phyloP scores from a whole-genome alignment of 2,797 vertebrate genomes.

The Todus mexicanus region DNA sequence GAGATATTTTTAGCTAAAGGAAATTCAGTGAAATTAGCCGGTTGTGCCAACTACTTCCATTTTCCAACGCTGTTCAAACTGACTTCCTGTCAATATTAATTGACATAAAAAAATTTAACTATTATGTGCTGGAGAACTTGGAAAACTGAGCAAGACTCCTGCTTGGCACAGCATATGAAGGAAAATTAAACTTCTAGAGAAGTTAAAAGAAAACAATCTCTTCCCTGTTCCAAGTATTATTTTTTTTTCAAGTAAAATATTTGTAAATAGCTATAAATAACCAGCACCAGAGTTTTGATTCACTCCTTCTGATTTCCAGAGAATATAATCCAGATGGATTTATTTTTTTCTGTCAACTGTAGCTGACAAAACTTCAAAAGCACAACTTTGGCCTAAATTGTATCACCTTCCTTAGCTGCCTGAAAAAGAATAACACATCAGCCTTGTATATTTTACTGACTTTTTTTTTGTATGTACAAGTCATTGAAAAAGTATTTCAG shows the following conservation, averaged over 20 bases:
- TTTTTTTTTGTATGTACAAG: background rate
- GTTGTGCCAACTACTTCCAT: conserved; percentile 59
- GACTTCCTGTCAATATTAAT: conserved; percentile 57
- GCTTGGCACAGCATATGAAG: background rate
- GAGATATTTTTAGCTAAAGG: conserved; percentile 55
- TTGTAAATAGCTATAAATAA: conserved; percentile 19
- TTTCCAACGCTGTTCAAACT: conserved; percentile 50
- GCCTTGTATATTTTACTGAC: background rate
- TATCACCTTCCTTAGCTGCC: background rate
- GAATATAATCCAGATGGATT: background rate
- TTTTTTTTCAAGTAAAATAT: background rate
- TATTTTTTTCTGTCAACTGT: background rate
- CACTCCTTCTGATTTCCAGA: background rate
- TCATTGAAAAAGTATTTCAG: background rate
- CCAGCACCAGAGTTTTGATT: background rate
- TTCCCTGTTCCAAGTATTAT: background rate
- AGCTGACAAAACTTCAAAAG: background rate
- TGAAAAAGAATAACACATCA: background rate
- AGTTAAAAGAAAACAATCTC: background rate
- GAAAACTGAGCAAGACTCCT: background rate
- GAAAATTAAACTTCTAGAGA: background rate
- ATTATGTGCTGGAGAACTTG: background rate
- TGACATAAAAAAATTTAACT: conserved; percentile 40
- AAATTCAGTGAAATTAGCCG: conserved; percentile 51
- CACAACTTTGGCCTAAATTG: background rate